A percentile compares a stretch with the other conserved stretches of the same genome.
Evolutionary conservation across 2,888 invertebrate species (phyloP).

Genomic region (Copidosoma aretas): DNA sequence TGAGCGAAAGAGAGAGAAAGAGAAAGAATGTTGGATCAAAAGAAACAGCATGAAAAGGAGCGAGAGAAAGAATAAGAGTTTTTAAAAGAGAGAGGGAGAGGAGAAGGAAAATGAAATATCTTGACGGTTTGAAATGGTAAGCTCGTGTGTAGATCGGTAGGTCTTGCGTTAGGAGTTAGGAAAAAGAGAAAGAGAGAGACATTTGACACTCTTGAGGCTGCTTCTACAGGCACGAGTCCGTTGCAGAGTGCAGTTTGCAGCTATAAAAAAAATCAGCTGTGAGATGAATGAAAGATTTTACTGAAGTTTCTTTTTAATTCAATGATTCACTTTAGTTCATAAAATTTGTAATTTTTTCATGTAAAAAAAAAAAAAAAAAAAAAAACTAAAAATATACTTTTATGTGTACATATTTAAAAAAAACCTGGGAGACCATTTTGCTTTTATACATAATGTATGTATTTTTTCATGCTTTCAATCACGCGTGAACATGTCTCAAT

Average conservation of each 20-base stretch:
- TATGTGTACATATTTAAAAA: constrained; percentile 42
- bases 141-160: constrained; percentile 57
- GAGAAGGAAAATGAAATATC: constrained; percentile 54
- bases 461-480: constrained; percentile 41
- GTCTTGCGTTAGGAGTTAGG: constrained; percentile 58
- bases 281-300: constrained; percentile 53
- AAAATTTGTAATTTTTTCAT: constrained; percentile 31
- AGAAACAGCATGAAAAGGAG: constrained; percentile 39
- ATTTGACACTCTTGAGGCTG: constrained; percentile 61
- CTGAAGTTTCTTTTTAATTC: constrained; percentile 31
- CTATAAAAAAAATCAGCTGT: constrained; percentile 52
- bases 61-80: constrained; percentile 33
- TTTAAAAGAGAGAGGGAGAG: constrained; percentile 39
- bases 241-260: constrained; percentile 60
- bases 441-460: constrained; percentile 36
- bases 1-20: constrained; percentile 42
- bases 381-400: constrained; percentile 36
- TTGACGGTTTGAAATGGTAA: constrained; percentile 63
- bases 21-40: constrained; percentile 40
- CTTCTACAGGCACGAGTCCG: constrained; percentile 51
- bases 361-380: constrained; percentile 12
- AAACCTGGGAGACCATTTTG: constrained; percentile 34
- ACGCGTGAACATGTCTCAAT: constrained; percentile 29
- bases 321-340: constrained; percentile 25
- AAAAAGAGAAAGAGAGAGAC: constrained; percentile 60